Conservation (phyloP, 2,113 vertebrate genomes). For the Atractosteus spatula region DNA sequence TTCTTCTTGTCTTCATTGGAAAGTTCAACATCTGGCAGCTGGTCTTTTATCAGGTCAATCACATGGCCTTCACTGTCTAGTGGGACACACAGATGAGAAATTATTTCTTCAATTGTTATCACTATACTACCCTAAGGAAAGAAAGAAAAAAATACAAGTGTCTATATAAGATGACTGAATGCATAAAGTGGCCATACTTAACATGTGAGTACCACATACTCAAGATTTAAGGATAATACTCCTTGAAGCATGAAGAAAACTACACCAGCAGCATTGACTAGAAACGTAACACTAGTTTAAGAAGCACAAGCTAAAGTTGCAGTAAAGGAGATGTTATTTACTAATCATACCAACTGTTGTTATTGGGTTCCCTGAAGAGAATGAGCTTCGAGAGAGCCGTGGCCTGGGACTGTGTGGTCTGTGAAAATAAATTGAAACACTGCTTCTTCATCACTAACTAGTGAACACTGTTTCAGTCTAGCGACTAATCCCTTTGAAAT, state of each 20-base stretch:
- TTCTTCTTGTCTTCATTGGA: conserved; percentile 93
- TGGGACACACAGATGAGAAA: conserved; percentile 15
- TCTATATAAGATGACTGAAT: neutral
- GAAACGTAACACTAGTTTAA: too few relatives aligned
- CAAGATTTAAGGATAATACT: too few relatives aligned
- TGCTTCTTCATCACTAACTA: neutral
- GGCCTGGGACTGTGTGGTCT: conserved; percentile 83
- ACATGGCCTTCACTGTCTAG: conserved; percentile 82
- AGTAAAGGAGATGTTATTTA: too few relatives aligned
- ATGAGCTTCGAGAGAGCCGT: conserved; percentile 63
- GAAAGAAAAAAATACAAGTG: neutral
- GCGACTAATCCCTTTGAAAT: neutral
- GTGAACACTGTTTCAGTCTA: neutral
- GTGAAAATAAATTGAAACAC: conserved; percentile 7
- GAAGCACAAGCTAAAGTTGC: too few relatives aligned
- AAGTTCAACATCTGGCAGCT: conserved; percentile 85
- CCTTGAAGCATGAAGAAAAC: too few relatives aligned
- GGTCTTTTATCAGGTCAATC: conserved; percentile 88
- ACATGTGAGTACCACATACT: too few relatives aligned
- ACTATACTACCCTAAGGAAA: neutral
- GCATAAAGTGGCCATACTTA: neutral
- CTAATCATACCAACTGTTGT: conserved; percentile 83
- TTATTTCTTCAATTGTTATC: neutral
- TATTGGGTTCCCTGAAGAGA: conserved; percentile 64
- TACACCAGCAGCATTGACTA: too few relatives aligned